A percentile compares a stretch with the other conserved stretches of the same genome.
phyloP scores from a whole-genome alignment of 2,797 vertebrate species.

The Poecilia velifera region DNA sequence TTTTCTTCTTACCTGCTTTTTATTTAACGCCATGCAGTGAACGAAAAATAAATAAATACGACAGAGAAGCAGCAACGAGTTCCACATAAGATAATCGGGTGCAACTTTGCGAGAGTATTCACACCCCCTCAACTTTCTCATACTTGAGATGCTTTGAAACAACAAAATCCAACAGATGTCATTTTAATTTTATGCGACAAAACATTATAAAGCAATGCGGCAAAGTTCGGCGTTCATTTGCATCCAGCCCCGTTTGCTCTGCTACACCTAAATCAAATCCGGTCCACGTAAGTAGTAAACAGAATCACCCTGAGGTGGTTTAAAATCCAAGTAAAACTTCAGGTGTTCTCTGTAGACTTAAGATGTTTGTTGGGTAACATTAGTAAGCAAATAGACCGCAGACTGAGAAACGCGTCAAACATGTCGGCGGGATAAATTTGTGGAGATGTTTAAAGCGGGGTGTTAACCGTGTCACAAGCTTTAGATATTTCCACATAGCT shows the following conservation, averaged over 20 bases:
- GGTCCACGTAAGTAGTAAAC: neutral
- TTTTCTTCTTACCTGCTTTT: neutral
- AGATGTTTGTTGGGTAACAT: neutral
- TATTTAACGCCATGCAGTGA: neutral
- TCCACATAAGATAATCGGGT: neutral
- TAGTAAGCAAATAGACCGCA: neutral
- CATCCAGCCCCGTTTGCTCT: neutral
- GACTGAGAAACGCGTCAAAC: neutral
- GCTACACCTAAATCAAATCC: neutral
- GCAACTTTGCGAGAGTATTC: neutral
- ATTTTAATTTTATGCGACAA: neutral
- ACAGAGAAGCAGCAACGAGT: neutral
- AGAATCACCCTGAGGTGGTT: neutral
- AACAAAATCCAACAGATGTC: neutral
- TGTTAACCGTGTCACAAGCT: neutral
- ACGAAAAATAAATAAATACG: neutral
- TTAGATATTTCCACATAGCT: neutral
- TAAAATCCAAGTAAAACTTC: neutral
- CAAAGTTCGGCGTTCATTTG: neutral
- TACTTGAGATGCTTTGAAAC: neutral
- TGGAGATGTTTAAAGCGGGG: neutral
- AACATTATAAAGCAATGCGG: neutral
- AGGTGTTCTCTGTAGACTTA: neutral
- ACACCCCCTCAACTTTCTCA: neutral
- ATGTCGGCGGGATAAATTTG: neutral